A percentile compares a stretch with the other conserved stretches of the same genome.
Evolutionary conservation across 2,113 vertebrate species (phyloP).

Genomic region (Sapayoa aenigma): DNA sequence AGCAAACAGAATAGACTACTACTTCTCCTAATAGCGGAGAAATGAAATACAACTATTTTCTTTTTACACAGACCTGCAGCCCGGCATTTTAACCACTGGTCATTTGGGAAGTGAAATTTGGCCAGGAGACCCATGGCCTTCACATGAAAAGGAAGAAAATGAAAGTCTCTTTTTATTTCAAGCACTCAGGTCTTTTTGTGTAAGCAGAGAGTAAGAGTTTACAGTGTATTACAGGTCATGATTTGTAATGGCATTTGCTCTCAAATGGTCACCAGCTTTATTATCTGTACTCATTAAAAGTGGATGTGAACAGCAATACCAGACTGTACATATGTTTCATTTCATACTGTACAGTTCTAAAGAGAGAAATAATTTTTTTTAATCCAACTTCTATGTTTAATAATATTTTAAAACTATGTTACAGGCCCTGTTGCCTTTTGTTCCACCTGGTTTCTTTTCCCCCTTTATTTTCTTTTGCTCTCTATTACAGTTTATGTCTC

Average conservation of each 20-base stretch:
- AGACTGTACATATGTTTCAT: conserved; percentile 26
- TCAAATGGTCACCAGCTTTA: conserved; percentile 3
- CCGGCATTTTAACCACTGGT: neutral
- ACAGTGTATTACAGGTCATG: conserved; percentile 35
- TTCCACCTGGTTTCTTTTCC: neutral
- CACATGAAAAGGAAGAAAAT: neutral
- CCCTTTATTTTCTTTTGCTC: conserved; percentile 1
- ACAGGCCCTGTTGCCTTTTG: neutral
- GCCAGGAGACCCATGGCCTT: neutral
- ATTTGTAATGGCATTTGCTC: conserved; percentile 35
- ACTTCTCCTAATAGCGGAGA: neutral
- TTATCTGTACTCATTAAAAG: conserved; percentile 41
- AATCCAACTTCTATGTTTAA: neutral
- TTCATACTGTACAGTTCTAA: neutral
- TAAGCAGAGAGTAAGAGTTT: conserved; percentile 22
- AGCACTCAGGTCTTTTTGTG: neutral
- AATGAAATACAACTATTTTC: neutral
- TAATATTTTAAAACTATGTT: conserved; percentile 3
- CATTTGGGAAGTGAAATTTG: neutral
- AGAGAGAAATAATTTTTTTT: neutral
- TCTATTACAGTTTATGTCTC: neutral
- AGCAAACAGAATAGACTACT: neutral
- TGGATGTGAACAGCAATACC: neutral
- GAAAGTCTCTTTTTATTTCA: neutral
- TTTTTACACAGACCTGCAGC: neutral